These are phyloP conservation scores for Leucophenga varia DNA, from an alignment of 1,140 invertebrate species.

Conservation along the genomic window DNA sequence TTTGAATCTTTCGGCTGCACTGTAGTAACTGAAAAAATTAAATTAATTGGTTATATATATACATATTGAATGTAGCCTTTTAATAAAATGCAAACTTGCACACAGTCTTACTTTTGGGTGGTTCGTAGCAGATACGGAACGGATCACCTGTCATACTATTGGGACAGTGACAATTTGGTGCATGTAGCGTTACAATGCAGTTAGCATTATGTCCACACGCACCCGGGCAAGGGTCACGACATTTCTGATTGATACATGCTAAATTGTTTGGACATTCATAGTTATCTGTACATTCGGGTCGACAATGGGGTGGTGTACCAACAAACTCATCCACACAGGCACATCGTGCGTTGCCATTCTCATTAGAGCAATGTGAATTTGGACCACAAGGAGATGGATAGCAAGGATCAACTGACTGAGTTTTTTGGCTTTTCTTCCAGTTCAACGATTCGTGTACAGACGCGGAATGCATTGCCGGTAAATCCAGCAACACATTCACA, in stretches of 20 bases:
- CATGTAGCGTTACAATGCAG: slow-evolving; percentile 73
- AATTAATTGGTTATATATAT: not conserved
- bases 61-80: slow-evolving; percentile 14
- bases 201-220: slow-evolving; percentile 72
- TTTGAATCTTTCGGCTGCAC: slow-evolving; percentile 58
- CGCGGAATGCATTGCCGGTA: slow-evolving; percentile 75
- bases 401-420: slow-evolving; percentile 63
- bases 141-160: slow-evolving; percentile 71
- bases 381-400: slow-evolving; percentile 74
- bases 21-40: slow-evolving; percentile 59
- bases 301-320: slow-evolving; percentile 67
- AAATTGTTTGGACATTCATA: slow-evolving; percentile 65
- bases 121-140: slow-evolving; percentile 62
- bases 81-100: slow-evolving; percentile 58
- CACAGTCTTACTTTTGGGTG: slow-evolving; percentile 49
- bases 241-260: slow-evolving; percentile 68
- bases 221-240: slow-evolving; percentile 73
- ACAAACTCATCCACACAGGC: slow-evolving; percentile 65
- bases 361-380: slow-evolving; percentile 70
- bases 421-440: slow-evolving; percentile 6
- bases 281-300: slow-evolving; percentile 68
- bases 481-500: slow-evolving; percentile 73
- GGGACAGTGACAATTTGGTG: slow-evolving; percentile 71
- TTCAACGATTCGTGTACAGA: slow-evolving; percentile 70
- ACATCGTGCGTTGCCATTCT: slow-evolving; percentile 63